A percentile compares a stretch with the other conserved stretches of the same genome.
phyloP scores from a whole-genome alignment of 1,140 invertebrate genomes.

The Homarus americanus region DNA sequence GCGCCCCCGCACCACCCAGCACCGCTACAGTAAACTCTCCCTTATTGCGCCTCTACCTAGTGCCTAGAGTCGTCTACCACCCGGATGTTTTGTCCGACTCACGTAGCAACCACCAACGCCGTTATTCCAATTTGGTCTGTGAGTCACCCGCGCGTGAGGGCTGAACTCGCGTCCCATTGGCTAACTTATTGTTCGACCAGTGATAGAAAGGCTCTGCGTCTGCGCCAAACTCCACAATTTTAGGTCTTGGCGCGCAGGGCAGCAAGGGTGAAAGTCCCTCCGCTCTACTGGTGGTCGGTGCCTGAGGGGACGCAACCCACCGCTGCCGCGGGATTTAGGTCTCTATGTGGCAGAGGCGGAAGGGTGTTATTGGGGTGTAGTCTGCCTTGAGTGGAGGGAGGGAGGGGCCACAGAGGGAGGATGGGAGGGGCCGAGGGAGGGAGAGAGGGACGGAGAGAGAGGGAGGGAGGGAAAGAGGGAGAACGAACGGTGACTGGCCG shows the following conservation, averaged over 20 bases:
- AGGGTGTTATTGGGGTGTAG: slow-evolving; percentile 69
- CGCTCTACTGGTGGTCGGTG: slow-evolving; percentile 9
- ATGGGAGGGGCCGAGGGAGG: slow-evolving; percentile 51
- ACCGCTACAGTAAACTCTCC: slow-evolving; percentile 4
- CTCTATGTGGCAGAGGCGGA: slow-evolving; percentile 25
- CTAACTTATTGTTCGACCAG: slow-evolving; percentile 72
- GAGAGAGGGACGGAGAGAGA: slow-evolving; percentile 40
- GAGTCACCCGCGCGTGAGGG: slow-evolving; percentile 71
- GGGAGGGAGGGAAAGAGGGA: slow-evolving; percentile 65
- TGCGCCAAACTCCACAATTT: slow-evolving; percentile 35
- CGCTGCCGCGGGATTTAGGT: slow-evolving; percentile 43
- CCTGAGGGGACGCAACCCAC: slow-evolving; percentile 65
- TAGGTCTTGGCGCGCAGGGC: slow-evolving; percentile 28
- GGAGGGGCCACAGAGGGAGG: slow-evolving; percentile 39
- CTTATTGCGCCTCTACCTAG: slow-evolving; percentile 8
- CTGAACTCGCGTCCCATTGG: slow-evolving; percentile 72
- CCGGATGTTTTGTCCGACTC: slow-evolving; percentile 69
- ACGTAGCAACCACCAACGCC: slow-evolving; percentile 70
- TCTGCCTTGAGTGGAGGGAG: slow-evolving; percentile 44
- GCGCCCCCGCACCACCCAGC: slow-evolving; percentile 54
- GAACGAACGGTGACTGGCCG: slow-evolving; percentile 71
- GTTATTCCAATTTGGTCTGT: slow-evolving; percentile 73
- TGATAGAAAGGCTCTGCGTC: slow-evolving; percentile 58
- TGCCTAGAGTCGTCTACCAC: slow-evolving; percentile 32
- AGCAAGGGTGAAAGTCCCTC: slow-evolving; percentile 53